Evolutionary conservation across 2,113 vertebrate species (phyloP), one percentile per base, ranked within the genome.

Genomic region (Pelvicachromis taeniatus): DNA sequence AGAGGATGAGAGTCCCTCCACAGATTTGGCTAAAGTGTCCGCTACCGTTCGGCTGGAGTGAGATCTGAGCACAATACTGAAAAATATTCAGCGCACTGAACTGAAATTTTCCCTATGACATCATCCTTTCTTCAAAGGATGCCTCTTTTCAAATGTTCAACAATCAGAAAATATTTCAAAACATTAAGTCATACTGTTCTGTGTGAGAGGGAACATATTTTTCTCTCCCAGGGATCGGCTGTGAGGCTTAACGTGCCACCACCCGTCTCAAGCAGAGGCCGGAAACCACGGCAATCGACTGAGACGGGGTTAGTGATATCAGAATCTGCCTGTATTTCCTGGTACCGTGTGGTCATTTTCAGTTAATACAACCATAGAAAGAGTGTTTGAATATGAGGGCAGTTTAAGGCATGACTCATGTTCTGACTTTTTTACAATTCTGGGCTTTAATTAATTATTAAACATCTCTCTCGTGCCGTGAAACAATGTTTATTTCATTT

Each of bases 191-290:
- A 7, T 35, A 8, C 38, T 29, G 80, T 19, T 77, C 16, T 21
- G 10, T 38, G 14, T 31, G 26, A 59, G 5, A 75, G 19, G 17
- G 26, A 80, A 26, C 1, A 7, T 59, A 7, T 85, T 78, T 5
- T 45, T 26, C 10, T 42, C 96, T 96, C 95, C 96, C 96, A 97
- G n/a, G 96, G 96, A 3, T 95, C 95, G 96, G 88, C 95, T 96
- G 91, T 96, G 9, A 38, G 96, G 90, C 42, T 80, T 88, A 33
- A 84, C 95, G 58, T 96, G 95, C 95, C 11, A 97, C 96, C 87
- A 96, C 94, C 87, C 94, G 91, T 83, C 31, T 80, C 63, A 93
- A 93, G 26, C 79, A 93, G 90, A 94, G 56, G 94, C 88, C 53
- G 94, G 95, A 35, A 81, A 11, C 95, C 95, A 16, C 95, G 96